Percentiles rank a stretch among this genome's conserved stretches.
Conservation (phyloP, 1,140 invertebrate species). For the Probaryconus sp. region DNA sequence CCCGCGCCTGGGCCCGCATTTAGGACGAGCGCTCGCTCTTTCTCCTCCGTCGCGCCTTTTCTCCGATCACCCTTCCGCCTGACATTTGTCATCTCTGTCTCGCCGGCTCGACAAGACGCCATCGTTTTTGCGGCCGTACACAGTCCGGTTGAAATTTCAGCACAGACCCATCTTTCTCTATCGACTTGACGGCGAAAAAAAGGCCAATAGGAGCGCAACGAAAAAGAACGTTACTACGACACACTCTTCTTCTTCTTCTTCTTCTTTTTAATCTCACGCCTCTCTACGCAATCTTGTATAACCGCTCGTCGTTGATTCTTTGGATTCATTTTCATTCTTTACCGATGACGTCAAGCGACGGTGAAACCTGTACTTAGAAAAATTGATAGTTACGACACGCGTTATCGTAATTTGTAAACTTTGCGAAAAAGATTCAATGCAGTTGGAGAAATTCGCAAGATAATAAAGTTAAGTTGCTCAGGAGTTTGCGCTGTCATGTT, state of each 20-base stretch:
- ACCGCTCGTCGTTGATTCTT: constrained; percentile 9
- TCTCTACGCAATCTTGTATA: constrained; percentile 25
- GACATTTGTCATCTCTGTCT: constrained; percentile 36
- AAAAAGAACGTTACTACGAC: constrained; percentile 33
- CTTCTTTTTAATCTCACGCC: constrained; percentile 40
- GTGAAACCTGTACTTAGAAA: too few species aligned
- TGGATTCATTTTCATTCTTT: constrained; percentile 29
- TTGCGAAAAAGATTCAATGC: too few species aligned
- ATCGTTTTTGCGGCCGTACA: constrained; percentile 61
- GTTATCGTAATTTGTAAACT: too few species aligned
- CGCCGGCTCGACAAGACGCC: constrained; percentile 10
- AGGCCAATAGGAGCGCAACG: neutral
- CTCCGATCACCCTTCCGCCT: constrained; percentile 13
- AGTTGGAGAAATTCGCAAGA: too few species aligned
- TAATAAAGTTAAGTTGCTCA: constrained; percentile 9
- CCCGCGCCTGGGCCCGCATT: constrained; percentile 61
- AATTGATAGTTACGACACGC: too few species aligned
- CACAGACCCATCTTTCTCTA: constrained; percentile 37
- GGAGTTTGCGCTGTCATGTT: neutral
- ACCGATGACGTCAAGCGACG: constrained; percentile 16
- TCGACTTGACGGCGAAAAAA: constrained; percentile 23
- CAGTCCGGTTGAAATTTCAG: constrained; percentile 72
- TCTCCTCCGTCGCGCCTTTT: constrained; percentile 21
- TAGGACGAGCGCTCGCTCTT: constrained; percentile 10
- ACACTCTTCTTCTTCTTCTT: too few species aligned